A percentile compares a stretch with the other conserved stretches of the same genome.
These are phyloP conservation scores for Thymelicus sylvestris DNA, from an alignment of 2,888 invertebrate species.

Conservation along the genomic window DNA sequence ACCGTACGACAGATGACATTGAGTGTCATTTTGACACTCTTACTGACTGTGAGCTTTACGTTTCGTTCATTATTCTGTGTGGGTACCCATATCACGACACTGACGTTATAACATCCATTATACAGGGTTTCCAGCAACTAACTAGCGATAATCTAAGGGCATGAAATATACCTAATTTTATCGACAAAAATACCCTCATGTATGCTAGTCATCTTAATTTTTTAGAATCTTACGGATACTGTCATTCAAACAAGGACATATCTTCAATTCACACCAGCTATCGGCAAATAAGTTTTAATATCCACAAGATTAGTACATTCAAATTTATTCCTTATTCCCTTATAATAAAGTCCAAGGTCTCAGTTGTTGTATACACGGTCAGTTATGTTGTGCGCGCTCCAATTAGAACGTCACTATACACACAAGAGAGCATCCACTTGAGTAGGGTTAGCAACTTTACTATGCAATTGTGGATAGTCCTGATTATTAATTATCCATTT, in stretches of 20 bases:
- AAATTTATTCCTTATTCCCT: conserved; percentile 35
- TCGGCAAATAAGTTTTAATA: conserved; percentile 31
- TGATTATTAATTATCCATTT: not conserved
- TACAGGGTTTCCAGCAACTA: too few species aligned
- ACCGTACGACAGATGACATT: too few species aligned
- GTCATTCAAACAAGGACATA: conserved; percentile 37
- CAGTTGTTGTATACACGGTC: not conserved
- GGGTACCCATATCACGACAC: too few species aligned
- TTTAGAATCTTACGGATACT: too few species aligned
- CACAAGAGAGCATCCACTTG: conserved; percentile 20
- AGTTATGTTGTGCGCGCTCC: conserved; percentile 36
- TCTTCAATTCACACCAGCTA: conserved; percentile 47
- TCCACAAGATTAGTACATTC: not conserved
- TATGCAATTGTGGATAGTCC: not conserved
- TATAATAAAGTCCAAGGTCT: conserved; percentile 28
- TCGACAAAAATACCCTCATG: too few species aligned
- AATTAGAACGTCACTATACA: conserved; percentile 44
- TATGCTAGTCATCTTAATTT: too few species aligned
- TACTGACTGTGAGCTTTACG: too few species aligned
- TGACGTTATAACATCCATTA: too few species aligned
- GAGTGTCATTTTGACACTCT: too few species aligned
- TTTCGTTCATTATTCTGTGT: too few species aligned
- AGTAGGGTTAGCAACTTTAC: conserved; percentile 4
- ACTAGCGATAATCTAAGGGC: too few species aligned
- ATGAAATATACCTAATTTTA: too few species aligned